Evolutionary conservation across 2,113 vertebrate genomes (phyloP).

Genomic region (Lamprologus lemairii): DNA sequence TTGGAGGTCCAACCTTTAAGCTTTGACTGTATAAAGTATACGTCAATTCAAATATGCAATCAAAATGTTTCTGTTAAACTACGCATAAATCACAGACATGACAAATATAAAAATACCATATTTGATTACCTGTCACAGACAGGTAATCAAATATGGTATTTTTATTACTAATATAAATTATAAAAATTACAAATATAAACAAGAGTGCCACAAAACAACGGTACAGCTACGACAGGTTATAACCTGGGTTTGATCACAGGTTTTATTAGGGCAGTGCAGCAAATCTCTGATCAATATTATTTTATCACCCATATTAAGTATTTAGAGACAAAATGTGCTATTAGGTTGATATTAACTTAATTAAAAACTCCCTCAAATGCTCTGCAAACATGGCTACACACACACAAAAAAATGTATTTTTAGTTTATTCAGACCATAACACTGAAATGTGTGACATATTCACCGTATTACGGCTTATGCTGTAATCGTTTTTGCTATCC

Average conservation of each 20-base stretch:
- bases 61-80: neutral
- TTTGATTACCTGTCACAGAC: too few species aligned
- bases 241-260: fast-evolving
- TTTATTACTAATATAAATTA: fast-evolving
- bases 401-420: fast-evolving
- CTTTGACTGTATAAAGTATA: neutral
- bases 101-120: too few species aligned
- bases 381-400: fast-evolving
- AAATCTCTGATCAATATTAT: neutral
- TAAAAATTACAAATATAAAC: neutral
- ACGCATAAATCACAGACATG: neutral
- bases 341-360: neutral
- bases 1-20: neutral
- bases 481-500: neutral
- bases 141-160: neutral
- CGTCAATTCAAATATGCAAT: neutral
- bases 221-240: neutral
- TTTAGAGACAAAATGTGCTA: too few species aligned
- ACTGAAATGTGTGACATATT: fast-evolving
- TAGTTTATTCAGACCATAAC: neutral
- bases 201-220: fast-evolving
- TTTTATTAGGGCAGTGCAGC: neutral
- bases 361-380: neutral
- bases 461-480: fast-evolving
- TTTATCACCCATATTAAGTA: neutral